These are phyloP conservation scores for Scaptodrosophila latifasciaeformis DNA, from an alignment of 2,888 invertebrate genomes.

Conservation along the genomic window DNA sequence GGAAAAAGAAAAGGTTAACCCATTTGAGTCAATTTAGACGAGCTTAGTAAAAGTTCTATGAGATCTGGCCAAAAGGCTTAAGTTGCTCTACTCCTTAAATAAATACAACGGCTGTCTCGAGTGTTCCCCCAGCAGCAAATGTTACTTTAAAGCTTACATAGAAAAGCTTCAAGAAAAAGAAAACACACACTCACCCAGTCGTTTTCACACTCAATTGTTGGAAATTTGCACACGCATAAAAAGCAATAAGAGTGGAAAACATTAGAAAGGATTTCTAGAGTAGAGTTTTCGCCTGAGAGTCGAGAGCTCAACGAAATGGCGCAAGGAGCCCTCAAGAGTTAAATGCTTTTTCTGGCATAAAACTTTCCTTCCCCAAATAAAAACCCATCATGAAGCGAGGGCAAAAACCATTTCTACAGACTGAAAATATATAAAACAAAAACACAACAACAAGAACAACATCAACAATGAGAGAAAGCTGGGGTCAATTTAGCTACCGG, in stretches of 20 bases:
- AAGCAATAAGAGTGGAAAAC: conserved; percentile 30
- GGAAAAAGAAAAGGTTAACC: background rate
- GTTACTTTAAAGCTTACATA: conserved; percentile 44
- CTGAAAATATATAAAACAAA: too few species aligned
- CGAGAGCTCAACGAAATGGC: background rate
- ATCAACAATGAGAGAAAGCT: conserved; percentile 22
- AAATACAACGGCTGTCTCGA: too few species aligned
- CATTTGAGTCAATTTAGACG: background rate
- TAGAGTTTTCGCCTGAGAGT: background rate
- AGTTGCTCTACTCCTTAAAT: too few species aligned
- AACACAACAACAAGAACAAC: conserved; percentile 18
- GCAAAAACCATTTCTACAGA: too few species aligned
- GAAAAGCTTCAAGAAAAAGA: conserved; percentile 13
- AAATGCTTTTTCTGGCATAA: conserved; percentile 50
- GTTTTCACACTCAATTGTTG: conserved; percentile 62
- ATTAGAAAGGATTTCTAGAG: conserved; percentile 4
- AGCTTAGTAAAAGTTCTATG: too few species aligned
- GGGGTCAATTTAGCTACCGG: background rate
- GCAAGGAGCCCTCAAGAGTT: conserved; percentile 35
- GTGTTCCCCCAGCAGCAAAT: conserved; percentile 64
- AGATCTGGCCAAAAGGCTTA: conserved; percentile 9
- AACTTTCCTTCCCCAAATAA: too few species aligned
- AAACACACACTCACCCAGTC: conserved; percentile 30
- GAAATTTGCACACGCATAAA: conserved; percentile 39
- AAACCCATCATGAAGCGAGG: too few species aligned